A percentile compares a stretch with the other conserved stretches of the same genome.
Conservation (phyloP, 2,888 invertebrate genomes). For the Bursaphelenchus okinawaensis region DNA sequence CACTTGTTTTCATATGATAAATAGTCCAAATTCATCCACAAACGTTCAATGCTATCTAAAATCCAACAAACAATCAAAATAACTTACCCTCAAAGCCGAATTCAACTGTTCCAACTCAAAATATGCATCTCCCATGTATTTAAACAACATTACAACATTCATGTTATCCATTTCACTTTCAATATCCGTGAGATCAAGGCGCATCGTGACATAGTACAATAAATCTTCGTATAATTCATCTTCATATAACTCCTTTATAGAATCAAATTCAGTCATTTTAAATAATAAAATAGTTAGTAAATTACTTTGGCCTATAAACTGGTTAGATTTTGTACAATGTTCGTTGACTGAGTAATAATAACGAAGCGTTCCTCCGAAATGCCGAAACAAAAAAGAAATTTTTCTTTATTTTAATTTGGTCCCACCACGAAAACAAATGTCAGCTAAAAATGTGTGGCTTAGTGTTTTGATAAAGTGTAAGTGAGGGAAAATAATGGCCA, state of each 20-base stretch:
- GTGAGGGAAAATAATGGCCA: too few relatives aligned
- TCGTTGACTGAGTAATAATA: too few relatives aligned
- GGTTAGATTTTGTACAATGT: too few relatives aligned
- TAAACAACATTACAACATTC: background rate
- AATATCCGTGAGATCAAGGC: background rate
- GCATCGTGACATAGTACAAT: slow-evolving; percentile 4
- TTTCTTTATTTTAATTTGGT: background rate
- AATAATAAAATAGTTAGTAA: too few relatives aligned
- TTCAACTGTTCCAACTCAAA: background rate
- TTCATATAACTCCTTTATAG: background rate
- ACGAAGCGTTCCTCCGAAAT: too few relatives aligned
- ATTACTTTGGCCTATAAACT: too few relatives aligned
- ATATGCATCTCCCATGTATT: background rate
- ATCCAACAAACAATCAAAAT: background rate
- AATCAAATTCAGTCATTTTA: background rate
- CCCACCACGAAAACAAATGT: background rate
- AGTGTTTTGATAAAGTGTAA: too few relatives aligned
- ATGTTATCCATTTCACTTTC: background rate
- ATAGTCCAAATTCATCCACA: too few relatives aligned
- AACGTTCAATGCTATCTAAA: too few relatives aligned
- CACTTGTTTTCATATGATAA: too few relatives aligned
- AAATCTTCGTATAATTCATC: slow-evolving; percentile 8
- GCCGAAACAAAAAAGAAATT: too few relatives aligned
- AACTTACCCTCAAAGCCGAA: background rate
- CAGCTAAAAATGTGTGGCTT: too few relatives aligned